Conservation (phyloP, 92 coral and sea anemone genomes). For the Epizoanthus fatuus region DNA sequence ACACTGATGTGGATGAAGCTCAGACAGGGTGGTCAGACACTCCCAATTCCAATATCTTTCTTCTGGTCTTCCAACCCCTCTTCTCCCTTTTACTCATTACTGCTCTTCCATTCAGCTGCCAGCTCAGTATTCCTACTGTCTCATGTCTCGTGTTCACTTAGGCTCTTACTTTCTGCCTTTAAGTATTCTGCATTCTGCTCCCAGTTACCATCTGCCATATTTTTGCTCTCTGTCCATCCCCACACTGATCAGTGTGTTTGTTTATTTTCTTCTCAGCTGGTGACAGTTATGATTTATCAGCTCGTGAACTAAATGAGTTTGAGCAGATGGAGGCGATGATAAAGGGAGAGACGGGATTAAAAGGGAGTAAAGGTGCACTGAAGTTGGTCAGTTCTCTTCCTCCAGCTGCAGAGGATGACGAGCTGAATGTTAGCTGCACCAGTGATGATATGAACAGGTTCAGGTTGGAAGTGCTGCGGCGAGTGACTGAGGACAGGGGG, state of each 20-base stretch:
- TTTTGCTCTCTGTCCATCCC: not conserved
- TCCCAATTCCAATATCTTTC: not conserved
- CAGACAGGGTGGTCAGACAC: no score
- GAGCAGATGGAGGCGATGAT: constrained; percentile 90
- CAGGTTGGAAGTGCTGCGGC: constrained; percentile 83
- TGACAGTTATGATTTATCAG: constrained; percentile 39
- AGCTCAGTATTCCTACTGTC: no score
- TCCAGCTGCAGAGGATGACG: constrained; percentile 67
- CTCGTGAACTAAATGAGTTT: constrained; percentile 80
- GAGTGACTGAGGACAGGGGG: constrained; percentile 79
- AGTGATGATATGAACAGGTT: constrained; percentile 93
- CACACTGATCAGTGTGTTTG: not conserved
- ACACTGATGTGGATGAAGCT: no score
- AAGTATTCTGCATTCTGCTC: no score
- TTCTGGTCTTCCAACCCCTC: not conserved
- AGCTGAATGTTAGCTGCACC: constrained; percentile 83
- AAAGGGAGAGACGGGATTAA: constrained; percentile 48
- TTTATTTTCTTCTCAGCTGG: not conserved
- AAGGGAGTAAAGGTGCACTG: not conserved
- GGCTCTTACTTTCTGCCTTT: no score
- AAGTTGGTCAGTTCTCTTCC: not conserved
- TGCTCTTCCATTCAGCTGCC: not conserved
- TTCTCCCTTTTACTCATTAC: not conserved
- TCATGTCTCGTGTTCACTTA: no score
- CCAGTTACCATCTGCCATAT: not conserved